These are phyloP conservation scores for Haemorhous mexicanus DNA, from an alignment of 2,113 vertebrate species.

Conservation along the genomic window DNA sequence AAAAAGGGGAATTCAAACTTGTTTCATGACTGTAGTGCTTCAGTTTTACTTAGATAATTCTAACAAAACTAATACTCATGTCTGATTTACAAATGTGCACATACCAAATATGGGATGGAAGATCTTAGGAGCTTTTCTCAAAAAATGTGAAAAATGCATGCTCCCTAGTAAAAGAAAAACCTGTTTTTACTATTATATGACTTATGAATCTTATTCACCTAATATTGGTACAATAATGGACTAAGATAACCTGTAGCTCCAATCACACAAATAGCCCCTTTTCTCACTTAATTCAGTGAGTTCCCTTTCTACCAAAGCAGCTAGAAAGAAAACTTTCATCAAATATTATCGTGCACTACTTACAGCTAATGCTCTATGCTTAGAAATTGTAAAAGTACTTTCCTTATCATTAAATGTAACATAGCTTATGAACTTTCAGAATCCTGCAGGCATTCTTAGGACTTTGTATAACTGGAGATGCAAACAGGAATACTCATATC, in stretches of 20 bases:
- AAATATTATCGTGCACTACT: not conserved
- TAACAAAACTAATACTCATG: conserved; percentile 19
- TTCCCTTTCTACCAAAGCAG: not conserved
- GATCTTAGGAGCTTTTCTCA: not conserved
- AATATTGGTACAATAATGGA: not conserved
- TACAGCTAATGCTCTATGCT: not conserved
- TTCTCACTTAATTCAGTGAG: not conserved
- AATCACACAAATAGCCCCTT: not conserved
- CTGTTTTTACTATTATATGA: not conserved
- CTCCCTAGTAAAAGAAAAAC: not conserved
- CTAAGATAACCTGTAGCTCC: not conserved
- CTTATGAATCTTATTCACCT: not conserved
- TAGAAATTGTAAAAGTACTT: not conserved
- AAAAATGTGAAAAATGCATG: not conserved
- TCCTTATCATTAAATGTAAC: not conserved
- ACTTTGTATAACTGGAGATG: not conserved
- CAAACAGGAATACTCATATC: not conserved
- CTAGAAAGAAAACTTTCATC: not conserved
- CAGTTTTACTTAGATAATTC: conserved; percentile 14
- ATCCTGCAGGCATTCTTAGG: not conserved
- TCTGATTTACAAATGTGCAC: not conserved
- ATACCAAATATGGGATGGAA: not conserved
- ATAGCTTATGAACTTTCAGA: not conserved
- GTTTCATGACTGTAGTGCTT: not conserved
- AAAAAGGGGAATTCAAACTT: conserved; percentile 13